These are phyloP conservation scores for Pelodytes ibericus DNA, from an alignment of 2,797 vertebrate species.

Conservation along the genomic window DNA sequence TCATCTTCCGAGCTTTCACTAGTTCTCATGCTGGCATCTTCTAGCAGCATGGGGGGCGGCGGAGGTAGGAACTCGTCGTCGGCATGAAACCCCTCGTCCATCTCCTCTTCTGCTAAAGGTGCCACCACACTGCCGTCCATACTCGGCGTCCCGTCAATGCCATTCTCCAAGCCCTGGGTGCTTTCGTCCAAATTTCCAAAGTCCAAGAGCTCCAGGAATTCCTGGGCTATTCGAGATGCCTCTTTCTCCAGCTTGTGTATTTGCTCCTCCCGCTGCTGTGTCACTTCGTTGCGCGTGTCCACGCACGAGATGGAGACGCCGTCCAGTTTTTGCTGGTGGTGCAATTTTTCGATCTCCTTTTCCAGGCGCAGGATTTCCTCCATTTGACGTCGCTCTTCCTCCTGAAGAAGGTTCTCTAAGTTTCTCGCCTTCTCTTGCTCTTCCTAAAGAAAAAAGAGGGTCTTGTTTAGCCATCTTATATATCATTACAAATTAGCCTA, in stretches of 20 bases:
- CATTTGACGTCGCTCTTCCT: conserved; percentile 89
- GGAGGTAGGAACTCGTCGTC: conserved; percentile 78
- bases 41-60: conserved; percentile 65
- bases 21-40: conserved; percentile 53
- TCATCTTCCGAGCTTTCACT: conserved; percentile 54
- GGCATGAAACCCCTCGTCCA: conserved; percentile 85
- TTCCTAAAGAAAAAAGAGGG: conserved; percentile 29
- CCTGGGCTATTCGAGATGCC: conserved; percentile 86
- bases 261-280: conserved; percentile 81
- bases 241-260: conserved; percentile 88
- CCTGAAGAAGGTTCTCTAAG: conserved; percentile 69
- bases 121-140: conserved; percentile 77
- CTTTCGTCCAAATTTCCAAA: conserved; percentile 77
- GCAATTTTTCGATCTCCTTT: conserved; percentile 88
- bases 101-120: conserved; percentile 82
- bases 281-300: conserved; percentile 81
- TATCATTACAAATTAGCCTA: too few relatives aligned
- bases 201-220: conserved; percentile 88
- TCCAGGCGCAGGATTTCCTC: conserved; percentile 90
- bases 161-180: conserved; percentile 74
- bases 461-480: too few relatives aligned
- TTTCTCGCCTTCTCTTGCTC: conserved; percentile 70
- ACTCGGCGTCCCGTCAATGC: conserved; percentile 83
- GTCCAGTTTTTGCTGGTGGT: conserved; percentile 84
- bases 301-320: conserved; percentile 81